Percentiles rank a stretch among this genome's conserved stretches.
Conservation (phyloP, 2,888 invertebrate species). For the Drosophila mercatorum region DNA sequence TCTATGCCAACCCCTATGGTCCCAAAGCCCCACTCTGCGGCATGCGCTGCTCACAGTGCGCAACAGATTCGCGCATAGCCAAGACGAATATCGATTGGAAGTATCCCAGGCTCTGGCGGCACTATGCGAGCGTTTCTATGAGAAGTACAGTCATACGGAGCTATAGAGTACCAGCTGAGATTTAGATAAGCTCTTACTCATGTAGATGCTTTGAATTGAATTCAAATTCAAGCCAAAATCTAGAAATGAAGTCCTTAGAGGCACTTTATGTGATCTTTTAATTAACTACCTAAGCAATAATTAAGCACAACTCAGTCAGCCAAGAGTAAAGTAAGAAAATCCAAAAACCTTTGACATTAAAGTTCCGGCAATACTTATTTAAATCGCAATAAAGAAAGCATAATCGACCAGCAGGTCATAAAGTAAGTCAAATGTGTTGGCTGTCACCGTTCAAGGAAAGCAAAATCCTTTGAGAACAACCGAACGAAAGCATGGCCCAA, state of each 20-base stretch:
- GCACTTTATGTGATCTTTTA: conserved; percentile 7
- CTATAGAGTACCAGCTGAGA: conserved; percentile 50
- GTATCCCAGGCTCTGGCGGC: conserved; percentile 68
- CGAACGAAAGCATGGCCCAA: conserved; percentile 69
- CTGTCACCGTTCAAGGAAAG: conserved; percentile 53
- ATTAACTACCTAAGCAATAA: neutral
- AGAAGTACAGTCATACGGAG: conserved; percentile 66
- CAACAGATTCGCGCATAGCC: conserved; percentile 70
- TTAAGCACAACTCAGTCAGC: conserved; percentile 4
- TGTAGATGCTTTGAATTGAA: conserved; percentile 7
- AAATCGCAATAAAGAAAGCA: conserved; percentile 56
- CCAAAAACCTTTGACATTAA: neutral
- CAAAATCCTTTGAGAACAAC: conserved; percentile 46
- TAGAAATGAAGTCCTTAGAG: neutral
- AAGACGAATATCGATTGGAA: conserved; percentile 82
- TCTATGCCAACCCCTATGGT: conserved; percentile 78
- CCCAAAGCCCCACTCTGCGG: conserved; percentile 69
- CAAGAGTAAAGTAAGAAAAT: conserved; percentile 1
- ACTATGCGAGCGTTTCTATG: conserved; percentile 60
- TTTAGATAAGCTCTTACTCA: conserved; percentile 14
- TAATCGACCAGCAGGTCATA: conserved; percentile 61
- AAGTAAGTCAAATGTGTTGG: conserved; percentile 70
- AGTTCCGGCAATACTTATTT: conserved; percentile 36
- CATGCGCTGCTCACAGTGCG: conserved; percentile 78
- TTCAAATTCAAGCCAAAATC: conserved; percentile 9